Evolutionary conservation across 1,140 invertebrate species (phyloP), one percentile per base, ranked within the genome.

Genomic region (Aleiodes sp.): DNA sequence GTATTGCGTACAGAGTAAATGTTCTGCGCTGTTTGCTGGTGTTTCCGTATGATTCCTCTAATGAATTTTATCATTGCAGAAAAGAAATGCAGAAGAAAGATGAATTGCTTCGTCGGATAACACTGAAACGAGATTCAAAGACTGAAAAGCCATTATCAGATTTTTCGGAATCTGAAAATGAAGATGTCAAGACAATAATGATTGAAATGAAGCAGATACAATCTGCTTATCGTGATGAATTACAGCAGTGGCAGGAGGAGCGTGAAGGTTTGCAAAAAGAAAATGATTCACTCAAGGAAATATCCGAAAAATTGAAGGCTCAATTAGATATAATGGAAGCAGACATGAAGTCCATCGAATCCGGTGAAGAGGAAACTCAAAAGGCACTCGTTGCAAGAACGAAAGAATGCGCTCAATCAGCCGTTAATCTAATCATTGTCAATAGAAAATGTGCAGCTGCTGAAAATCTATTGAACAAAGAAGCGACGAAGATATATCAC

Each of bases 71-170:
- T n/a, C 28, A 68, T 70, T 69, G 8, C 63, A 80, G 80, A 67
- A 76, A 77, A 52, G 78, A 84, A 14, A 65, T 80, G 21, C 71
- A 81, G 10, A 77, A 64, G 19, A 80, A 81, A 37, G 76, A 80
- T 21, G 61, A 64, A 19, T 46, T 75, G 28, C 63, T 80, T 14
- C 70, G 68, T 24, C 62, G 69, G 4, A 19, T 74, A 19, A 71
- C 63, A 7, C n/a, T 60, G 4, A 76, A 72, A 63, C 31, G 70
- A 71, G 10, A 66, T 39, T 26, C 35, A 24, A 31, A 75, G 1
- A 39, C 65, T 0, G 73, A 76, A 2, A 72, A 62, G 10, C 39
- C 69, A 0, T 61, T 65, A 46, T 43, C 57, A 0, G 76, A 80
- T 4, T 12, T 8, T 16, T 56, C 56, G 12, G 72, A 78, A 12